phyloP scores from a whole-genome alignment of 2,113 vertebrate species.

The Antechinus stuartii region DNA sequence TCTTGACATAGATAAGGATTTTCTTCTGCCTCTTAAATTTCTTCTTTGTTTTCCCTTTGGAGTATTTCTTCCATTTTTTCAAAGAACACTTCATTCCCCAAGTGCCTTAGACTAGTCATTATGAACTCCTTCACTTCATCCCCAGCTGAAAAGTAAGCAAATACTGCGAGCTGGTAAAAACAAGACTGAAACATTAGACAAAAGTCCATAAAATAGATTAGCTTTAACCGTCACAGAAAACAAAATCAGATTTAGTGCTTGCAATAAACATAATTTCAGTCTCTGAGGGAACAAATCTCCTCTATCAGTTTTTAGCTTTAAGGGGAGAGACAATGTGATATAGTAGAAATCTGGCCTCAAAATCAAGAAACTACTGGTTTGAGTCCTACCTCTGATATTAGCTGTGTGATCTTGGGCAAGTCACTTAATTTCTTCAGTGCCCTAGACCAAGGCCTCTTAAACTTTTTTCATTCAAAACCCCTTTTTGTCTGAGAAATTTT shows the following conservation, averaged over 20 bases:
- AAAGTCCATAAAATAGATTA: neutral
- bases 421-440: neutral
- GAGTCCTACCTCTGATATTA: neutral
- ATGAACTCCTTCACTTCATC: neutral
- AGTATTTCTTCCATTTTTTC: neutral
- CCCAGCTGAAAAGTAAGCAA: neutral
- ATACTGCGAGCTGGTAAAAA: neutral
- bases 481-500: too few species aligned
- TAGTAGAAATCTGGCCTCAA: neutral
- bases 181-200: neutral
- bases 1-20: neutral
- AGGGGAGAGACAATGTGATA: neutral
- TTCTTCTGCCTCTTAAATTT: neutral
- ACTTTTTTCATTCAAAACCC: too few species aligned
- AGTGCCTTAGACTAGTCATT: neutral
- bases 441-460: too few species aligned
- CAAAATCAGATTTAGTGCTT: neutral
- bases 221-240: neutral
- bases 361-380: neutral
- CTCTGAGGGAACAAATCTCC: neutral
- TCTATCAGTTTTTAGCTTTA: neutral
- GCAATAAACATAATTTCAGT: neutral
- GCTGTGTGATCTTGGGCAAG: neutral
- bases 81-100: neutral
- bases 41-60: neutral